Conservation (phyloP, 2,888 invertebrate genomes). For the Tinea trinotella region DNA sequence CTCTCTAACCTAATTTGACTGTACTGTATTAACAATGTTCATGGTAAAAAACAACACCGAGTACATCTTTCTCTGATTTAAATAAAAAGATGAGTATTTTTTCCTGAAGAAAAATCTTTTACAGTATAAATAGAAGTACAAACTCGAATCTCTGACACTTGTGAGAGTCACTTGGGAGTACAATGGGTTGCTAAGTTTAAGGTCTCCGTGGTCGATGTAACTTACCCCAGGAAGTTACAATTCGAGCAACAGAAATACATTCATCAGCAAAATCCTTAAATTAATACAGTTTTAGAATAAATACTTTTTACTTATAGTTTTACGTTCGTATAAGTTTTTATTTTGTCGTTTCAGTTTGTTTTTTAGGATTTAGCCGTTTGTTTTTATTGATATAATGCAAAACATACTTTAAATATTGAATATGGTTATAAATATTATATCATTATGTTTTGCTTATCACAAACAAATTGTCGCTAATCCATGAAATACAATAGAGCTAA, state of each 20-base stretch:
- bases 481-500: neutral
- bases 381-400: no score
- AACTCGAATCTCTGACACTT: neutral
- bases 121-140: neutral
- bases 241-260: neutral
- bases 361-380: no score
- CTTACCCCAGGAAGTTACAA: neutral
- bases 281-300: neutral
- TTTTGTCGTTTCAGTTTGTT: no score
- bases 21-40: no score
- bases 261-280: neutral
- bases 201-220: neutral
- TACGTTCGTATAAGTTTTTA: no score
- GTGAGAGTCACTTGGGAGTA: neutral
- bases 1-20: no score
- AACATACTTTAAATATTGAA: no score
- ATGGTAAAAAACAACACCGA: no score
- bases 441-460: no score
- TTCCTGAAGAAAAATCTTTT: neutral
- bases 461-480: conserved; percentile 2
- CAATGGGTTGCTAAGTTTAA: neutral
- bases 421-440: neutral
- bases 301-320: no score
- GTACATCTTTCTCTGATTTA: no score
- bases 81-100: no score